A percentile compares a stretch with the other conserved stretches of the same genome.
These are phyloP conservation scores for Cephalopholis sonnerati DNA, from an alignment of 2,113 vertebrate genomes.

Conservation along the genomic window DNA sequence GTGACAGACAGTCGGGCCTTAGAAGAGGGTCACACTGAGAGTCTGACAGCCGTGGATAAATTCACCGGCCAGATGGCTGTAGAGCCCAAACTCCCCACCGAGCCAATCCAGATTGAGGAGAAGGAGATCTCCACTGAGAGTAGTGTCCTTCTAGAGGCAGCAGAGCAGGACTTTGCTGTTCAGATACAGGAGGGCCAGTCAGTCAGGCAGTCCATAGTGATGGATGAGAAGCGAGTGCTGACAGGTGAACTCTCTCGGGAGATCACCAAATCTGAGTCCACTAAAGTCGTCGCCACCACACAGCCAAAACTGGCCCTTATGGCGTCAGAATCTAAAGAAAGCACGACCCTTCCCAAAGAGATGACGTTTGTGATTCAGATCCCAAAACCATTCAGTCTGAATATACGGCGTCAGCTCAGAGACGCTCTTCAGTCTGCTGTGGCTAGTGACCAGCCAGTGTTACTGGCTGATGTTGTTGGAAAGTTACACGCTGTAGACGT, in stretches of 20 bases:
- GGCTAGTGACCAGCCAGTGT: constrained; percentile 84
- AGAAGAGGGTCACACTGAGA: constrained; percentile 80
- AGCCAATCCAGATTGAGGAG: constrained; percentile 80
- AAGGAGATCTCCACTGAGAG: constrained; percentile 85
- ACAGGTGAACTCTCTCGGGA: constrained; percentile 79
- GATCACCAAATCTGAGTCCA: constrained; percentile 74
- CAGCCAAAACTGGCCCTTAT: constrained; percentile 78
- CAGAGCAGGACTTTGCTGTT: constrained; percentile 87
- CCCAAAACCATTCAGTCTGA: constrained; percentile 82
- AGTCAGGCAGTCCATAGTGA: constrained; percentile 86
- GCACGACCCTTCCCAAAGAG: constrained; percentile 86
- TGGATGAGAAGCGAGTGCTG: constrained; percentile 88
- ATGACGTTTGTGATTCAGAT: constrained; percentile 80
- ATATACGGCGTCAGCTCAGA: constrained; percentile 86
- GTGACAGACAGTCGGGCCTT: constrained; percentile 82
- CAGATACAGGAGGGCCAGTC: constrained; percentile 88
- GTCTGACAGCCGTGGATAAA: constrained; percentile 76
- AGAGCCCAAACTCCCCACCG: constrained; percentile 84
- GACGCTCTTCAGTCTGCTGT: constrained; percentile 88
- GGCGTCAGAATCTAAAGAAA: constrained; percentile 81
- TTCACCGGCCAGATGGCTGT: constrained; percentile 69
- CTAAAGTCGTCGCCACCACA: constrained; percentile 64
- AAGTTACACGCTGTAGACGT: constrained; percentile 85
- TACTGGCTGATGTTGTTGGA: constrained; percentile 87
- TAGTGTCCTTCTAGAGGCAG: constrained; percentile 77